Evolutionary conservation across 2,797 vertebrate species (phyloP).

Genomic region (Danio tinwini): DNA sequence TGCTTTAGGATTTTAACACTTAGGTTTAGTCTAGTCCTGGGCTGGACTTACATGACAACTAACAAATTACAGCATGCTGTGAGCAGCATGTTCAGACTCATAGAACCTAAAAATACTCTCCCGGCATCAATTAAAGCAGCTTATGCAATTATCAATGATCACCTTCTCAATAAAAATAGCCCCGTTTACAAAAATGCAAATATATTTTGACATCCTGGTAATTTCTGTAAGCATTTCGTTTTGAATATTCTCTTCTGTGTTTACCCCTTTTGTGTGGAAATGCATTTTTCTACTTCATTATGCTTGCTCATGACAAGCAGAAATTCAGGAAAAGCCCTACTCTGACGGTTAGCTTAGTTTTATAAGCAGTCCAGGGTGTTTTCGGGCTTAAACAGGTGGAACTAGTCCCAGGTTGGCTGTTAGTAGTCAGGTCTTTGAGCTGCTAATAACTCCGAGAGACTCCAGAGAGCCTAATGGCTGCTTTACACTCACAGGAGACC

Average conservation of each 20-base stretch:
- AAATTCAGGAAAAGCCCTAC: conserved; percentile 20
- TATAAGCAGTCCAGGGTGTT: conserved; percentile 33
- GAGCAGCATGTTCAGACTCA: conserved; percentile 24
- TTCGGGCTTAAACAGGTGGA: conserved; percentile 57
- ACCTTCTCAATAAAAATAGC: not conserved
- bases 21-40: conserved; percentile 45
- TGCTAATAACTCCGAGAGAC: conserved; percentile 53
- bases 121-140: conserved; percentile 13
- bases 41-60: conserved; percentile 44
- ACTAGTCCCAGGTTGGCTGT: conserved; percentile 49
- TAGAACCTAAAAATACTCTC: conserved; percentile 15
- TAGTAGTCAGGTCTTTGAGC: conserved; percentile 48
- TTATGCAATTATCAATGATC: not conserved
- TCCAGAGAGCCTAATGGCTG: conserved; percentile 23
- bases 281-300: not conserved
- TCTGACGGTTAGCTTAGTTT: conserved; percentile 30
- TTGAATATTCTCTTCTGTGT: not conserved
- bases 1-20: conserved; percentile 55
- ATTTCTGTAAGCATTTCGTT: not conserved
- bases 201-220: not conserved
- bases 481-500: not conserved
- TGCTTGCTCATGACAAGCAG: conserved; percentile 20
- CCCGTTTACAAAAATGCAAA: not conserved
- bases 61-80: conserved; percentile 8
- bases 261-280: not conserved